Percentiles rank a stretch among this genome's conserved stretches.
Conservation (phyloP, 2,888 invertebrate species). For the Sylvicola cinctus region DNA sequence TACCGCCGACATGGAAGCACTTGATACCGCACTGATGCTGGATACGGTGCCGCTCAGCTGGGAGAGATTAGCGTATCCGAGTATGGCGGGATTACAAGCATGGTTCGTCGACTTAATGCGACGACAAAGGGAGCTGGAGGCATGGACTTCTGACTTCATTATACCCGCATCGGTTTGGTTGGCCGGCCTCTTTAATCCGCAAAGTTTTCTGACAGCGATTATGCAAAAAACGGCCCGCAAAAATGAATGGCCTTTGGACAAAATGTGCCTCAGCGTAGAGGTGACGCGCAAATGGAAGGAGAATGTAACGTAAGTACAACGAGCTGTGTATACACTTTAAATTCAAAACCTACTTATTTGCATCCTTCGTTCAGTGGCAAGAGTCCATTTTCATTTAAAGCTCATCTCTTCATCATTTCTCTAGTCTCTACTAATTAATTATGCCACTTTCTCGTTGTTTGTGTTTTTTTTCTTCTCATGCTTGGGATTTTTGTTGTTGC, state of each 20-base stretch:
- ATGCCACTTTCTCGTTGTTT: too few relatives aligned
- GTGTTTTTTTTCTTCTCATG: too few relatives aligned
- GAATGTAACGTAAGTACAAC: conserved; percentile 59
- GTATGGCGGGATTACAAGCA: conserved; percentile 54
- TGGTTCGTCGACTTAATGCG: conserved; percentile 77
- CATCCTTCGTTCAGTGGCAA: too few relatives aligned
- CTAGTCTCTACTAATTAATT: too few relatives aligned
- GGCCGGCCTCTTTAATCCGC: conserved; percentile 91
- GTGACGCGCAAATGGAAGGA: conserved; percentile 76
- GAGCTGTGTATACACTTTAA: too few relatives aligned
- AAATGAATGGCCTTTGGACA: conserved; percentile 90
- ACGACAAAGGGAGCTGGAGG: conserved; percentile 60
- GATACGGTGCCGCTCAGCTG: conserved; percentile 75
- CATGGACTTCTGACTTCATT: conserved; percentile 77
- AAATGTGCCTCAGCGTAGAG: conserved; percentile 88
- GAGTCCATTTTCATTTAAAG: too few relatives aligned
- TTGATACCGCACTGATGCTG: conserved; percentile 70
- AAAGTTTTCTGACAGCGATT: conserved; percentile 88
- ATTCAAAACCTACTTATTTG: too few relatives aligned
- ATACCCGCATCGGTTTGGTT: conserved; percentile 81
- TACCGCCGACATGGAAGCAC: conserved; percentile 76
- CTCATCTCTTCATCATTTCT: too few relatives aligned
- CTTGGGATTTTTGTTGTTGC: too few relatives aligned
- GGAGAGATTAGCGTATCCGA: conserved; percentile 76
- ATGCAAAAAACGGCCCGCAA: conserved; percentile 94